Base-by-base conservation (phyloP, 2,888 invertebrate genomes). In the Eutolmus rufibarbis region DNA sequence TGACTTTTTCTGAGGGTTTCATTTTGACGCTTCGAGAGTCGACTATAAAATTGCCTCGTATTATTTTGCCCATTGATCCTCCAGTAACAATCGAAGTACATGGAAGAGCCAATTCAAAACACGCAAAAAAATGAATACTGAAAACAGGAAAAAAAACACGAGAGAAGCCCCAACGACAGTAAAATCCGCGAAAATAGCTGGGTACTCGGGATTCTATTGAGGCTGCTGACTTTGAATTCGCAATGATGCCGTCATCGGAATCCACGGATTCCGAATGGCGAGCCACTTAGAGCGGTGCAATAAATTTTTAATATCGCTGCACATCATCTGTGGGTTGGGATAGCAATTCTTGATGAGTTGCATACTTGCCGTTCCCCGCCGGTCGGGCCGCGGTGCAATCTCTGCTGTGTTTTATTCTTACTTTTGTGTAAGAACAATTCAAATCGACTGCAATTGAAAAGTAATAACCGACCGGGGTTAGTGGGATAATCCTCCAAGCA, bases 251-350 rank as follows among this genome's bases (percentile, higher is more conserved):
- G 84, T 74, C 84, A 66, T 66, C 40, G 40, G 40, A 37, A 74
- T 37, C 51, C 19, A 31, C 51, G 23, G 74, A 74, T 37, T 74
- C 74, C 40, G 84, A 84, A 84, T 74, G 51, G 84, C 66, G 84
- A 74, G 66, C 66, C 87, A 66, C 87, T 88, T 85, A 87, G 86
- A 87, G 88, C 81, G 79, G 74, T 74, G 87, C 88, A 88, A 88
- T 88, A 87, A 87, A 88, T 87, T 88, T 88, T 88, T 88, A 88
- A 88, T 88, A 88, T 88, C 74, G 84, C 84, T 66, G 87, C 87
- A 87, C 81, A 86, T 88, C 88, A 87, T 77, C 66, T 46, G 19
- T 74, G 81, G 84, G 85, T 81, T 81, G 88, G 86, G 81, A 76
- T 86, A 56, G 51, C 85, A 79, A 87, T 81, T 87, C 87, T 87